Percentiles rank a stretch among this genome's conserved stretches.
These are phyloP conservation scores for Gallinago undulata DNA, from an alignment of 2,113 vertebrate genomes.

Conservation along the genomic window DNA sequence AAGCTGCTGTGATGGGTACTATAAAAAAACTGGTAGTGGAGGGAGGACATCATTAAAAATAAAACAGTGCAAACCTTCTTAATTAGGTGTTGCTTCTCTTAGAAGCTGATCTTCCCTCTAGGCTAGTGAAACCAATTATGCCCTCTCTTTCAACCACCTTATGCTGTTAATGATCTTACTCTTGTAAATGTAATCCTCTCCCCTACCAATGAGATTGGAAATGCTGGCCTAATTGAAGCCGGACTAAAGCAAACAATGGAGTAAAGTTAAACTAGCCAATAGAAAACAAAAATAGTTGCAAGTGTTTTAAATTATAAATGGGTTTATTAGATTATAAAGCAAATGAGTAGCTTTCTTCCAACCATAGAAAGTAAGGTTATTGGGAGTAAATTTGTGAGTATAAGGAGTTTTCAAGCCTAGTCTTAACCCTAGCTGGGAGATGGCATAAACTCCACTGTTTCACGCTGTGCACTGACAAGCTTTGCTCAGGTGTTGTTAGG, in stretches of 20 bases:
- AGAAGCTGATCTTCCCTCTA: neutral
- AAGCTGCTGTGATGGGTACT: neutral
- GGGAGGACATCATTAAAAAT: neutral
- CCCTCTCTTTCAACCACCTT: slow-evolving; percentile 1
- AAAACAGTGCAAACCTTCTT: slow-evolving; percentile 11
- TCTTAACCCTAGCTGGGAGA: slow-evolving; percentile 34
- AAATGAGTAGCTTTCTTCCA: slow-evolving; percentile 1
- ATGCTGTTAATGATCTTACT: slow-evolving; percentile 1
- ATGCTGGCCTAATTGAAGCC: neutral
- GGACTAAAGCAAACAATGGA: slow-evolving; percentile 2
- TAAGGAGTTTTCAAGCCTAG: slow-evolving; percentile 41
- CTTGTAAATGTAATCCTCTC: slow-evolving; percentile 1
- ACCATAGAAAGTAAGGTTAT: neutral
- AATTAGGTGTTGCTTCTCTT: slow-evolving; percentile 24
- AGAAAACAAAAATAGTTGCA: neutral
- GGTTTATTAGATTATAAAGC: slow-evolving; percentile 45
- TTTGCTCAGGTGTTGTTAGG: neutral
- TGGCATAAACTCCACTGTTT: neutral
- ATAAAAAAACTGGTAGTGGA: neutral
- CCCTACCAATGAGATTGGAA: neutral
- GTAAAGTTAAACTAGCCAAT: neutral
- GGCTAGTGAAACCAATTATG: neutral
- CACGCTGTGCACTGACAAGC: neutral
- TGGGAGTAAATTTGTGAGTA: slow-evolving; percentile 22
- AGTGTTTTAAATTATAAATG: slow-evolving; percentile 56